Evolutionary conservation across 2,888 invertebrate genomes (phyloP), one percentile per base, ranked within the genome.

Genomic region (Trachelus iudaicus): DNA sequence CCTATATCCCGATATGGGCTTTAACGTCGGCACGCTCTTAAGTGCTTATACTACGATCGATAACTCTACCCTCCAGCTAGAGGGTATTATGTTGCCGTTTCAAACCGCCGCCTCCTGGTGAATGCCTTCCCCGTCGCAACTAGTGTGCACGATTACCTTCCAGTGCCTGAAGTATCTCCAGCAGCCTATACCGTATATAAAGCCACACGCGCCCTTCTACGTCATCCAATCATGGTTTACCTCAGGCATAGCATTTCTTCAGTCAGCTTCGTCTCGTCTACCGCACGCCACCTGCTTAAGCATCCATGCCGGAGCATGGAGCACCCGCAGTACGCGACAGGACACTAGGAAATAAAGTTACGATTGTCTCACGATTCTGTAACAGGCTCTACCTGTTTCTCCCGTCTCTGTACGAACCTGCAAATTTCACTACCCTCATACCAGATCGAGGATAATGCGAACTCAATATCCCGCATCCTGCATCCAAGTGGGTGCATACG

Each of bases 391-490:
- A 4, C 15, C 40, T 40, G 15, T 4, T 40, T 34, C 40, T 40
- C 4, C 40, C 13, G 40, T 15, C 15, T 33, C 33, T 40, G 1
- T 40, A 4, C 40, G 9, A 23, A 56, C 23, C 40, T 56, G 40
- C 1, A 23, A 23, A 40, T 6, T 40, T 0, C 9, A 23, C 40
- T 23, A 23, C 9, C 40, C 40, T 56, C 23, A 23, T 40, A 40
- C 40, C 40, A 23, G 71, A 79, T 81, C 79, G 81, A 82, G 81
- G 85, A 84, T 87, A 86, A 88, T 87, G 87, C 84, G 85, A 87
- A 87, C 88, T 83, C 88, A 85, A 88, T 88, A 88, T 85, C 83
- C 83, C 80, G 82, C 81, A 71, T 71, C 71, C 71, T 71, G 30
- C 33, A 71, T 31, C 13, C 71, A 30, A 71, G 31, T 33, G 33